A percentile compares a stretch with the other conserved stretches of the same genome.
These are phyloP conservation scores for Standfussiana lucernea DNA, from an alignment of 2,888 invertebrate genomes.

Conservation along the genomic window DNA sequence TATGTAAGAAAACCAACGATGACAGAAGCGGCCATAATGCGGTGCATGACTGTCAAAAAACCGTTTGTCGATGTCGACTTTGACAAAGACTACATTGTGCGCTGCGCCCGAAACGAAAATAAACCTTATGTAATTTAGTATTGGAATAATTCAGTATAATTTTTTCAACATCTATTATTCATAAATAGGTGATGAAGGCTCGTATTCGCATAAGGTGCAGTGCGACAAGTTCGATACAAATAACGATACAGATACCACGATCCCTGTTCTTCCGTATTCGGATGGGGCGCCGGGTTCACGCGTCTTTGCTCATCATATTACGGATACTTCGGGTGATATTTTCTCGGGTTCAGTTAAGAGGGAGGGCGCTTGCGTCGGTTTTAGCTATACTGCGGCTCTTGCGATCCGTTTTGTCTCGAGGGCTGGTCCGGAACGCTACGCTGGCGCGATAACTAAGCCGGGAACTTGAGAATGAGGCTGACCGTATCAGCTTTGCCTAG, in stretches of 20 bases:
- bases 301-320: conserved; percentile 4
- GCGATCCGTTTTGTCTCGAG: neutral
- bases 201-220: conserved; percentile 15
- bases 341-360: neutral
- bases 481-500: neutral
- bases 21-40: neutral
- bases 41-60: conserved; percentile 28
- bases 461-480: neutral
- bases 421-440: no score
- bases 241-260: neutral
- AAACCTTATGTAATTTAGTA: neutral
- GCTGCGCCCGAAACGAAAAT: neutral
- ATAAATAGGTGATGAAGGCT: conserved; percentile 6
- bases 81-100: conserved; percentile 14
- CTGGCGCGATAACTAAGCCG: no score
- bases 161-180: neutral
- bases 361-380: neutral
- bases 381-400: neutral
- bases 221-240: neutral
- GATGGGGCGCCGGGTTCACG: neutral
- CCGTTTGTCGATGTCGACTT: neutral
- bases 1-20: neutral
- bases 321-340: conserved; percentile 21
- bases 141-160: neutral
- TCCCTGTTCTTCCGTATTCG: neutral